A percentile compares a stretch with the other conserved stretches of the same genome.
These are phyloP conservation scores for Catocala fraxini DNA, from an alignment of 2,888 invertebrate species.

Conservation along the genomic window DNA sequence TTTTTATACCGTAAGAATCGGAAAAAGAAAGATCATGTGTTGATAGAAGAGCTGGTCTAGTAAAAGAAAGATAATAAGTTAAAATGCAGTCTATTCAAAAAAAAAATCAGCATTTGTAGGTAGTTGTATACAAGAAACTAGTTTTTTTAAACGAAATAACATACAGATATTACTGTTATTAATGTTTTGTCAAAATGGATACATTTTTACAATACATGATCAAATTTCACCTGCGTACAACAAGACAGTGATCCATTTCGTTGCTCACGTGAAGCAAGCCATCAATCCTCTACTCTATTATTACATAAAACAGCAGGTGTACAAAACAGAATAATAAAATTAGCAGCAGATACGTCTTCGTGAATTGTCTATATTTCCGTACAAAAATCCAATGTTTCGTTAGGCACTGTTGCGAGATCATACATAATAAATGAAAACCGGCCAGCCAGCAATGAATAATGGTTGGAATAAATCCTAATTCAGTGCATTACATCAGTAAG, in stretches of 20 bases:
- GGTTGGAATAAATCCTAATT: conserved; percentile 69
- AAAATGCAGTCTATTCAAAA: too few relatives aligned
- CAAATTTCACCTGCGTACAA: background rate
- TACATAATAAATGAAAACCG: conserved; percentile 56
- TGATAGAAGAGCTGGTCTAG: too few relatives aligned
- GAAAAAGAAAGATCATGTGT: too few relatives aligned
- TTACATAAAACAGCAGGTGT: conserved; percentile 14
- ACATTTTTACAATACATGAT: too few relatives aligned
- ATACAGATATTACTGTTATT: too few relatives aligned
- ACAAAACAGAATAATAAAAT: conserved; percentile 17
- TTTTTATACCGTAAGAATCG: too few relatives aligned
- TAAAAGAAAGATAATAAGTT: too few relatives aligned
- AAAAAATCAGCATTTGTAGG: too few relatives aligned
- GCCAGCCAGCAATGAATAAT: conserved; percentile 63
- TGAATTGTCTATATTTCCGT: conserved; percentile 28
- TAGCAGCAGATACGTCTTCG: conserved; percentile 14
- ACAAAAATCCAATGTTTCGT: conserved; percentile 34
- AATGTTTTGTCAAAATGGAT: too few relatives aligned
- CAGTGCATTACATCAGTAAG: conserved; percentile 66
- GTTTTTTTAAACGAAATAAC: too few relatives aligned
- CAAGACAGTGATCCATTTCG: conserved; percentile 5
- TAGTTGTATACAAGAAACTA: too few relatives aligned
- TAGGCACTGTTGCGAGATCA: conserved; percentile 18
- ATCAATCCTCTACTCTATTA: conserved; percentile 15
- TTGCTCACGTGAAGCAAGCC: background rate